A percentile compares a stretch with the other conserved stretches of the same genome.
These are phyloP conservation scores for Eulemur coronatus DNA, from an alignment of 2,797 vertebrate genomes.

Conservation along the genomic window DNA sequence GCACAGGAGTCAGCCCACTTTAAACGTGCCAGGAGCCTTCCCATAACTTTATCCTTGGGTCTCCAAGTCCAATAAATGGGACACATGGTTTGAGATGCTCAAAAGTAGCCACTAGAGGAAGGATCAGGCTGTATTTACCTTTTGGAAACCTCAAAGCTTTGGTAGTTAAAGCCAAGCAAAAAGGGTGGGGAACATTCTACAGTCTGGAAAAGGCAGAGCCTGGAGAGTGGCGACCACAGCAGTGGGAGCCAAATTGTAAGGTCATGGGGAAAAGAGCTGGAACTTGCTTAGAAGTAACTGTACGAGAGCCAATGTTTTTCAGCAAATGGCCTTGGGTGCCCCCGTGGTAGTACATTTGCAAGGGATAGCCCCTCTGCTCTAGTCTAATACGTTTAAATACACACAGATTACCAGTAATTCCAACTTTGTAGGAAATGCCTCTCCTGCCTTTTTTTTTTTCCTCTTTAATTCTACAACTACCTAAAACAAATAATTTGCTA, in stretches of 20 bases:
- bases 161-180: slow-evolving; percentile 33
- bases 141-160: slow-evolving; percentile 59
- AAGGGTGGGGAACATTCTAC: slow-evolving; percentile 33
- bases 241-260: slow-evolving; percentile 34
- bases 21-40: background rate
- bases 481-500: background rate
- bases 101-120: background rate
- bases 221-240: background rate
- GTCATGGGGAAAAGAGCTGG: slow-evolving; percentile 41
- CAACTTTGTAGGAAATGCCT: background rate
- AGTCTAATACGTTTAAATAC: background rate
- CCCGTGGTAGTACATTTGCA: background rate
- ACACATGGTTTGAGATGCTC: slow-evolving; percentile 26
- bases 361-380: background rate
- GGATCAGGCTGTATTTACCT: slow-evolving; percentile 3
- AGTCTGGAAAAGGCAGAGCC: slow-evolving; percentile 37
- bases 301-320: background rate
- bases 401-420: background rate
- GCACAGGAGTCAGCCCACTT: background rate
- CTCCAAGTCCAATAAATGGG: slow-evolving; percentile 19
- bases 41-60: background rate
- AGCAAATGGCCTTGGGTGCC: slow-evolving; percentile 17
- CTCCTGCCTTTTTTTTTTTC: no score
- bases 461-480: background rate
- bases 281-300: slow-evolving; percentile 1